Evolutionary conservation across 2,888 invertebrate species (phyloP), one percentile per base, ranked within the genome.

Genomic region (Polia nebulosa): DNA sequence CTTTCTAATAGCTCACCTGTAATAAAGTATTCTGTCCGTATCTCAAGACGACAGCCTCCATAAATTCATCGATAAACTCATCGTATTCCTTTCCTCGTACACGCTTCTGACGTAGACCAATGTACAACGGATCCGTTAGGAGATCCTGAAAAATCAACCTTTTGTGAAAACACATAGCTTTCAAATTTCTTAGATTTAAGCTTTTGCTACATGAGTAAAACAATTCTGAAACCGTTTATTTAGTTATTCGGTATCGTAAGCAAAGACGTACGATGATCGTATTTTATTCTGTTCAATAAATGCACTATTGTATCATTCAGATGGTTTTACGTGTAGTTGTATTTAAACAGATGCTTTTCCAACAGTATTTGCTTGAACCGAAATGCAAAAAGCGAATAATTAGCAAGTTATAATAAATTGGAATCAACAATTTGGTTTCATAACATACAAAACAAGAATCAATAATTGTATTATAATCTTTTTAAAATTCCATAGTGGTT

Each of bases 61-160:
- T 99, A 91, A 99, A 99, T 93, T 99, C 99, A 85, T 99, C 99
- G 68, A 99, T 97, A 79, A 99, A 97, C 20, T 98, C 98, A 87
- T 99, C 99, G 91, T 99, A 99, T 78, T 97, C 97, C 62, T 96
- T 96, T 2, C 99, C 99, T 22, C 97, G 97, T 1, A 97, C 97
- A 68, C 99, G 96, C 78, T 97, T 97, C 88, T 99, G 98, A 60
- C 98, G 96, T 57, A 99, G 94, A 29, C 99, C 99, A 85, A 99
- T 98, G 92, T 99, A 99, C 63, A 99, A 96, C 0, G 99, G 99
- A 96, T 99, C 99, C 90, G 98, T 97, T 41, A 99, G 94, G 5
- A 99, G 96, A 89, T 97, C 97, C 97, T 97, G 91, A 7, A 93
- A 93, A 81, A 80, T 69, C 56, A 76, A 69, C 53, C 55, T 72